phyloP scores from a whole-genome alignment of 2,797 vertebrate species.

The Spatula versicolor region DNA sequence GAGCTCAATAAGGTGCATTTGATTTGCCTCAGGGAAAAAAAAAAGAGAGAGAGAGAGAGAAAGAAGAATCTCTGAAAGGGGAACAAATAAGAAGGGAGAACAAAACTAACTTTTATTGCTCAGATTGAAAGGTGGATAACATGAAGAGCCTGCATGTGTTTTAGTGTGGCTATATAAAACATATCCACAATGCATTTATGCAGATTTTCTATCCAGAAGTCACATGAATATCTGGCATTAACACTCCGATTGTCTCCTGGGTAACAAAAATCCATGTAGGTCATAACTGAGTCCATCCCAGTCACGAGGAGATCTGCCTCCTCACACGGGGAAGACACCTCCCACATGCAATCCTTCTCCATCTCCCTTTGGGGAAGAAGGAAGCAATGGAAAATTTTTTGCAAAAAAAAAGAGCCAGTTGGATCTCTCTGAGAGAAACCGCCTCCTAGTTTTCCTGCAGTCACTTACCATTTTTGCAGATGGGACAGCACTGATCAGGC shows the following conservation, averaged over 20 bases:
- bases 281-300: background rate
- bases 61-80: constrained; percentile 4
- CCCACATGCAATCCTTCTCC: background rate
- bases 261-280: background rate
- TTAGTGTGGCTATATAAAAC: background rate
- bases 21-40: constrained; percentile 34
- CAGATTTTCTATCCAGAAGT: background rate
- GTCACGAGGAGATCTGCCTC: background rate
- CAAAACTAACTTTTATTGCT: constrained; percentile 12
- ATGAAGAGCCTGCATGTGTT: background rate
- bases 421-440: fast-evolving
- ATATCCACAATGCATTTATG: background rate
- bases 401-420: background rate
- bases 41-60: too few species aligned
- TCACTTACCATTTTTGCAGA: constrained; percentile 94
- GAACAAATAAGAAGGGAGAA: constrained; percentile 54
- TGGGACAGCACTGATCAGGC: constrained; percentile 97
- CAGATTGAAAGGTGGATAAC: background rate
- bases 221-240: background rate
- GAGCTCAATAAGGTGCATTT: constrained; percentile 62
- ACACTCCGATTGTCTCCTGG: background rate
- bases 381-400: background rate
- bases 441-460: background rate
- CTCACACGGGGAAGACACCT: background rate
- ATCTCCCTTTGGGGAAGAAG: fast-evolving